Evolutionary conservation across 1,140 invertebrate species (phyloP), one percentile per base, ranked within the genome.

Genomic region (Lepidurus arcticus): DNA sequence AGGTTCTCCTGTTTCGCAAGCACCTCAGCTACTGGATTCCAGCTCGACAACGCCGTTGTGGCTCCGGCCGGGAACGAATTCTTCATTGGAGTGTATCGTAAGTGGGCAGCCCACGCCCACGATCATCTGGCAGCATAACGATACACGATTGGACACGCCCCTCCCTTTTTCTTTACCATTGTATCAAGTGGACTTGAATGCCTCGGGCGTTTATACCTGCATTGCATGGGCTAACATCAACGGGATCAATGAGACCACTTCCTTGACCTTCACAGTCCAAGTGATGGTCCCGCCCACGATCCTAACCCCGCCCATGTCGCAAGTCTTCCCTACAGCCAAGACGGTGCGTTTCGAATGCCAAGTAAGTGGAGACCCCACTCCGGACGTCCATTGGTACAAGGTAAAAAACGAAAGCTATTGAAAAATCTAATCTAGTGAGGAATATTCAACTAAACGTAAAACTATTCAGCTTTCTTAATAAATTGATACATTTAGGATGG

Each of bases 291-390:
- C 89, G 75, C 91, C 91, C 42, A 83, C 83, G 42, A 89, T 92
- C 80, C 77, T 86, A 16, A 88, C 86, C 80, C 86, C 85, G 80
- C 91, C 91, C 44, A 81, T 82, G 42, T 88, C 88, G 81, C 85
- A 87, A 81, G 83, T 88, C 26, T 90, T 88, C 78, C 88, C 91
- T 16, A 87, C 89, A 80, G 90, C 91, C 42, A 88, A 87, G 80
- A 92, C 91, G 53, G 88, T 89, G 1, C 87, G 89, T 78, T 89
- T 93, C 79, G 89, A 91, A 78, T 94, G 92, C 85, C 87, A 89
- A 82, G 90, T 89, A 11, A 82, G 87, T 44, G 92, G 91, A 42
- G 82, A 86, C 78, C 92, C 92, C 13, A 83, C 83, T 78, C 91
- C 92, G 21, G 85, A 84, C 79, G 82, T 89, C 43, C 81, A 80